phyloP scores from a whole-genome alignment of 2,113 vertebrate genomes.

The Phrynocephalus versicolor region DNA sequence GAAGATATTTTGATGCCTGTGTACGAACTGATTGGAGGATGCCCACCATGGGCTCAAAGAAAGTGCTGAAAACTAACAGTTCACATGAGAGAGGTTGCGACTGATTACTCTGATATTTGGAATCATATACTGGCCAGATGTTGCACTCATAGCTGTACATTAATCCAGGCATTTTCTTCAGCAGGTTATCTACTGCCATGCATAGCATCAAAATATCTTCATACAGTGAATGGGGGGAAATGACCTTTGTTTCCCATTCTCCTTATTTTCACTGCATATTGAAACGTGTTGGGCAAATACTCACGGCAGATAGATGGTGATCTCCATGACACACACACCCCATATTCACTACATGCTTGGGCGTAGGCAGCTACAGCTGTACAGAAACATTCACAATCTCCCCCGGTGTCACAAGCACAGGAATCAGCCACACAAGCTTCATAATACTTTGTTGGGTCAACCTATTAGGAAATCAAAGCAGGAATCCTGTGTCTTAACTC shows the following conservation, averaged over 20 bases:
- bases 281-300: slow-evolving; percentile 42
- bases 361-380: slow-evolving; percentile 77
- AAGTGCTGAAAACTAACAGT: neutral
- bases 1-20: neutral
- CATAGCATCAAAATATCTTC: neutral
- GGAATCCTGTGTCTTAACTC: neutral
- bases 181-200: too few species aligned
- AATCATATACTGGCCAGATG: too few species aligned
- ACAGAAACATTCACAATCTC: slow-evolving; percentile 76
- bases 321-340: slow-evolving; percentile 74
- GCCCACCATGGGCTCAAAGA: neutral
- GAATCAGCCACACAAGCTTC: slow-evolving; percentile 74
- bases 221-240: neutral
- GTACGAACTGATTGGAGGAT: neutral
- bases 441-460: slow-evolving; percentile 74
- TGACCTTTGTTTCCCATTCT: neutral
- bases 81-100: neutral
- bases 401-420: slow-evolving; percentile 74
- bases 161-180: neutral
- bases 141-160: too few species aligned
- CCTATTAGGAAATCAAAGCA: slow-evolving; percentile 56
- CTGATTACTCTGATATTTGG: too few species aligned
- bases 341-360: slow-evolving; percentile 70
- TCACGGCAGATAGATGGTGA: slow-evolving; percentile 74
- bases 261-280: neutral